Base-by-base conservation (phyloP, 2,113 vertebrate species). In the Natator depressus region DNA sequence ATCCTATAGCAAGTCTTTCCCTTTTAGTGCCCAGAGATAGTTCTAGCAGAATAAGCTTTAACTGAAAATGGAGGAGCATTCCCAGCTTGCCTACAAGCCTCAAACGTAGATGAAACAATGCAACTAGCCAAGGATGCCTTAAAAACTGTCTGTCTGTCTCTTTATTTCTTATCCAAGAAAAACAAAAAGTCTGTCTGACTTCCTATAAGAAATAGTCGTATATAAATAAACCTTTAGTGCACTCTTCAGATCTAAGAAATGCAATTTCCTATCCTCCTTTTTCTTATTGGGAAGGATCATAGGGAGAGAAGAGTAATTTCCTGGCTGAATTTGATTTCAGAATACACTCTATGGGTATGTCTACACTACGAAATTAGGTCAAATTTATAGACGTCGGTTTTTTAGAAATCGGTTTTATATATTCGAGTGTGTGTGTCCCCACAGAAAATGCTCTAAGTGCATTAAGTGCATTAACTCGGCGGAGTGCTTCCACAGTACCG, bases 311-410 rank as follows among this genome's bases (percentile, higher is more conserved):
- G 24, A 53, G 84, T 16, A 93, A 88, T 96, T 93, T 94, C 90
- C 93, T 93, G 78, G 25, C 22, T 93, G 72, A 95, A 91, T 65
- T 86, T 53, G 80, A 95, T 82, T 96, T 95, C 62, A 80, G 85
- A 96, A 91, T 94, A 92, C 46, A 51, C 10, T 1, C 78, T 35
- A 93, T n/a, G n/a, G n/a, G n/a, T n/a, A n/a, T n/a, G n/a, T n/a
- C n/a, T n/a, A n/a, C n/a, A n/a, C n/a, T n/a, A n/a, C n/a, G n/a
- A n/a, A n/a, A n/a, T n/a, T n/a, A n/a, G n/a, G n/a, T n/a, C n/a
- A n/a, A n/a, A n/a, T n/a, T n/a, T n/a, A n/a, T n/a, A n/a, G n/a
- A n/a, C n/a, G n/a, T n/a, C n/a, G n/a, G n/a, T n/a, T n/a, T n/a
- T n/a, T n/a, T n/a, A n/a, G n/a, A n/a, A n/a, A n/a, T n/a, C n/a